phyloP scores from a whole-genome alignment of 2,797 vertebrate genomes.

The Thamnophis elegans region DNA sequence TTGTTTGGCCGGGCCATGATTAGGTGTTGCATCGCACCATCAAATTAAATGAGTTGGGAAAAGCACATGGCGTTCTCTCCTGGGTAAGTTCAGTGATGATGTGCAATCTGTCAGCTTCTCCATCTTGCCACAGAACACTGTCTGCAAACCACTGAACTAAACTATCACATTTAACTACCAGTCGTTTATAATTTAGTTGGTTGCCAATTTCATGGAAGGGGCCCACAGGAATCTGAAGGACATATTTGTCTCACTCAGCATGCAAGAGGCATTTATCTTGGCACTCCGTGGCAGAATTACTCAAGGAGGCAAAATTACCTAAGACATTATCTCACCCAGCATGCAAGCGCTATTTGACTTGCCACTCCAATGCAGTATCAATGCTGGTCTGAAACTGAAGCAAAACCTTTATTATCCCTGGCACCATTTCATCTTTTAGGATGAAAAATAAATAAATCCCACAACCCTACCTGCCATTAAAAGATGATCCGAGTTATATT shows the following conservation, averaged over 20 bases:
- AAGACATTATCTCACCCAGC: constrained; percentile 6
- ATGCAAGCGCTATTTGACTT: not conserved
- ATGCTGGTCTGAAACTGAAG: not conserved
- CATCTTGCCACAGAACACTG: not conserved
- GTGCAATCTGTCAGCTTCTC: not conserved
- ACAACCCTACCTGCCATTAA: not conserved
- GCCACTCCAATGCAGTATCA: not conserved
- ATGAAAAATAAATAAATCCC: not conserved
- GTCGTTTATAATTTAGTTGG: not conserved
- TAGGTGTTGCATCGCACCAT: not conserved
- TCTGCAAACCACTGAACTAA: not conserved
- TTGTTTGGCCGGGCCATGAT: too few species aligned
- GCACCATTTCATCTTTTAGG: not conserved
- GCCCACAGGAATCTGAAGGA: not conserved
- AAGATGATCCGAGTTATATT: constrained; percentile 28
- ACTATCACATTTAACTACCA: not conserved
- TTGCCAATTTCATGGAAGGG: not conserved
- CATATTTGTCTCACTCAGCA: not conserved
- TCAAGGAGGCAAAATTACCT: not conserved
- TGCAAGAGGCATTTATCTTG: not conserved
- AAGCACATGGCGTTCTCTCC: not conserved
- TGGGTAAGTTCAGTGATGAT: not conserved
- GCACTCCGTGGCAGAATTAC: not conserved
- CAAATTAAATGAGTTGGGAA: not conserved
- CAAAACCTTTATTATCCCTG: constrained; percentile 18